phyloP scores from a whole-genome alignment of 2,888 invertebrate genomes.

The Sabellastarte sp. region DNA sequence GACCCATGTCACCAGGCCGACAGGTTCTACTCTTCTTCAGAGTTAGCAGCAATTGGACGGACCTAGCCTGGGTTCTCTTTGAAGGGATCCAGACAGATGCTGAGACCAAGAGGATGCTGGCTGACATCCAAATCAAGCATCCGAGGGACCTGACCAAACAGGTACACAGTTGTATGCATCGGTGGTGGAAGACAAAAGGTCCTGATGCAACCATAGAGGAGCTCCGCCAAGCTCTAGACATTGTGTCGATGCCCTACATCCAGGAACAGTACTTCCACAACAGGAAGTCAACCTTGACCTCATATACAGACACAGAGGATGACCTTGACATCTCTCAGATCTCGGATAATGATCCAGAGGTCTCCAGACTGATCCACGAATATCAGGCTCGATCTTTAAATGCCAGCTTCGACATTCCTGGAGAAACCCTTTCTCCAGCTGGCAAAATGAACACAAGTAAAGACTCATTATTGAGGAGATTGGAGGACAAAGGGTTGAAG shows the following conservation, averaged over 20 bases:
- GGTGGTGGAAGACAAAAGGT: constrained; percentile 34
- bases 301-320: constrained; percentile 24
- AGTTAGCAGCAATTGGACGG: constrained; percentile 32
- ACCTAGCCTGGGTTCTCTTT: constrained; percentile 33
- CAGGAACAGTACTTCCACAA: constrained; percentile 24
- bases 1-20: constrained; percentile 17
- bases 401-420: constrained; percentile 20
- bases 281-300: background rate
- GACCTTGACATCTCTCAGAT: constrained; percentile 26
- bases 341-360: constrained; percentile 29
- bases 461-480: background rate
- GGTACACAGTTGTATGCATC: constrained; percentile 32
- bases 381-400: constrained; percentile 27
- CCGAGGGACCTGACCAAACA: constrained; percentile 26
- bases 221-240: constrained; percentile 30
- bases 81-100: constrained; percentile 27
- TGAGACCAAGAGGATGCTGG: constrained; percentile 28
- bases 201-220: constrained; percentile 31
- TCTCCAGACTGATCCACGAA: constrained; percentile 27
- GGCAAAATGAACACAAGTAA: background rate
- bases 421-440: background rate
- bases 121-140: constrained; percentile 31
- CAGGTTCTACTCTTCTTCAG: constrained; percentile 32
- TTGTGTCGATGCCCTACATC: constrained; percentile 24
- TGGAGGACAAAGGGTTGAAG: background rate